These are phyloP conservation scores for Chrysolina americana DNA, from an alignment of 2,888 invertebrate species.

Conservation along the genomic window DNA sequence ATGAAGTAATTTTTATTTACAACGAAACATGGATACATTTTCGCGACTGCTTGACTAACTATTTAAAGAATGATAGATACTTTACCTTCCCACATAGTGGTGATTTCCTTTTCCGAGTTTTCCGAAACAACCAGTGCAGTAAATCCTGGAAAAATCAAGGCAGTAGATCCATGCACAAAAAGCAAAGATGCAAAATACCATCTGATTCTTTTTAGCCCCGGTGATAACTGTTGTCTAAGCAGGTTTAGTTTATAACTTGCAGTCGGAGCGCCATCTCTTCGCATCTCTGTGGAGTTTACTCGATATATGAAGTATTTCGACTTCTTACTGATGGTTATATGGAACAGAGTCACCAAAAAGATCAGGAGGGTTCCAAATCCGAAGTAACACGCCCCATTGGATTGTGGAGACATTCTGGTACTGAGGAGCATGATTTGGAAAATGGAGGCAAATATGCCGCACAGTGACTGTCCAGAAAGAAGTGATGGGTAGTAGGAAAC, in stretches of 20 bases:
- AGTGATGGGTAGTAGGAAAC: slow-evolving; percentile 53
- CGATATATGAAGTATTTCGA: slow-evolving; percentile 56
- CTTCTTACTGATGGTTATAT: slow-evolving; percentile 45
- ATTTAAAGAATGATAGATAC: too few relatives aligned
- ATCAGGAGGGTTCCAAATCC: slow-evolving; percentile 47
- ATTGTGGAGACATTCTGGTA: slow-evolving; percentile 31
- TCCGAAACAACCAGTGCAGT: slow-evolving; percentile 52
- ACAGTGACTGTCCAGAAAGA: slow-evolving; percentile 55
- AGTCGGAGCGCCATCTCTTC: background rate
- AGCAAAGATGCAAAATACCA: slow-evolving; percentile 51
- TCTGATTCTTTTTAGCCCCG: slow-evolving; percentile 42
- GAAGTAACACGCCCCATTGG: slow-evolving; percentile 40
- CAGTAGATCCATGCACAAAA: slow-evolving; percentile 53
- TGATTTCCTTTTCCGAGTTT: slow-evolving; percentile 32
- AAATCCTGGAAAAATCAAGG: slow-evolving; percentile 56
- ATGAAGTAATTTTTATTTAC: too few relatives aligned
- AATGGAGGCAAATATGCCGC: slow-evolving; percentile 55
- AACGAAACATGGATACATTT: too few relatives aligned
- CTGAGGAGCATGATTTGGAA: slow-evolving; percentile 49
- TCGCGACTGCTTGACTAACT: too few relatives aligned
- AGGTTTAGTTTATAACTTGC: slow-evolving; percentile 27
- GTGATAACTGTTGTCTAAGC: slow-evolving; percentile 34
- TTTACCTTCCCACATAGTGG: slow-evolving; percentile 54
- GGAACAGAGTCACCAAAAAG: slow-evolving; percentile 48
- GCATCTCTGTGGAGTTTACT: slow-evolving; percentile 41